Evolutionary conservation across 2,113 vertebrate genomes (phyloP).

Genomic region (Acrocephalus kingi): DNA sequence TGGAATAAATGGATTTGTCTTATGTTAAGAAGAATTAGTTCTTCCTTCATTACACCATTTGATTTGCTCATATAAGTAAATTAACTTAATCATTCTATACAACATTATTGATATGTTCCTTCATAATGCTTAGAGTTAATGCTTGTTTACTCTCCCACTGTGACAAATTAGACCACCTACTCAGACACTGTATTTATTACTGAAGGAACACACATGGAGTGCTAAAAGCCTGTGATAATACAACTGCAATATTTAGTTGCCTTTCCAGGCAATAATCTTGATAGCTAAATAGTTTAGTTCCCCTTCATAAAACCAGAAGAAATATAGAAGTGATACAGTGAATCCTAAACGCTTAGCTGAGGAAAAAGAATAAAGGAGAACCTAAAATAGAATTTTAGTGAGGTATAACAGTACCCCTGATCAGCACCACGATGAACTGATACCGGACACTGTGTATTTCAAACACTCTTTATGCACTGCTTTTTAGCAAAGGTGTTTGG

Average conservation of each 20-base stretch:
- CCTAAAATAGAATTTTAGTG: not conserved
- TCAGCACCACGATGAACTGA: not conserved
- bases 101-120: constrained; percentile 6
- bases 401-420: not conserved
- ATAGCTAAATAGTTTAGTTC: constrained; percentile 8
- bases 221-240: not conserved
- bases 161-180: constrained; percentile 56
- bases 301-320: not conserved
- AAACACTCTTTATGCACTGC: not conserved
- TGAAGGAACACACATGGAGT: constrained; percentile 17
- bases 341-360: not conserved
- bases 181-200: constrained; percentile 3
- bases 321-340: not conserved
- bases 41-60: not conserved
- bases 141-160: constrained; percentile 23
- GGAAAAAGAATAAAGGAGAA: not conserved
- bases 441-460: fast-evolving
- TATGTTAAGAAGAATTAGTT: not conserved
- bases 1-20: not conserved
- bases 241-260: not conserved
- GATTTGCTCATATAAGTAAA: constrained; percentile 17
- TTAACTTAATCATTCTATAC: constrained; percentile 23
- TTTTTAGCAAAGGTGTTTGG: not conserved
- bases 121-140: not conserved
- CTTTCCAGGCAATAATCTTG: constrained; percentile 4